phyloP scores from a whole-genome alignment of 2,888 invertebrate genomes.

The Polia nebulosa region DNA sequence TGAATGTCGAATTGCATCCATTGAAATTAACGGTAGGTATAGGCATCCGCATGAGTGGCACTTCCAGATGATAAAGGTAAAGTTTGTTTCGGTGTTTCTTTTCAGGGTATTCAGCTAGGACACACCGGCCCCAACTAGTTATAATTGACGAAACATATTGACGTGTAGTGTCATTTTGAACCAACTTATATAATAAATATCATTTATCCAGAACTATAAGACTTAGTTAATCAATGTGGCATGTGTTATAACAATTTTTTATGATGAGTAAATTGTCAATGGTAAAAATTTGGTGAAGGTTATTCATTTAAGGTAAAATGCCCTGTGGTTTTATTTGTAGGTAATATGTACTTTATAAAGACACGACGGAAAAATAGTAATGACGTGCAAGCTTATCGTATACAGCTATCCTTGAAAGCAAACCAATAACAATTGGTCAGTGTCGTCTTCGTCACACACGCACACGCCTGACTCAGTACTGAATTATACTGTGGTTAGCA shows the following conservation, averaged over 20 bases:
- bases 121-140: neutral
- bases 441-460: conserved; percentile 40
- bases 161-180: neutral
- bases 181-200: neutral
- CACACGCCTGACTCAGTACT: conserved; percentile 65
- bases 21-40: neutral
- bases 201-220: neutral
- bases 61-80: no score
- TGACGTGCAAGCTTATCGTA: conserved; percentile 35
- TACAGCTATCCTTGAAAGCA: conserved; percentile 37
- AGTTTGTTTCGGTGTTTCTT: neutral
- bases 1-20: neutral
- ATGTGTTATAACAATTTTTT: neutral
- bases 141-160: neutral
- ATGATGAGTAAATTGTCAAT: neutral
- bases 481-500: conserved; percentile 67
- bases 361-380: conserved; percentile 19
- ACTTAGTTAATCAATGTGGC: neutral
- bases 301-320: neutral
- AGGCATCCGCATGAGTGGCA: neutral
- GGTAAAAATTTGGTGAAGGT: neutral
- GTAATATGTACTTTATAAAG: conserved; percentile 9
- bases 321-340: conserved; percentile 1
- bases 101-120: neutral
- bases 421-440: conserved; percentile 50